These are phyloP conservation scores for Saguinus midas DNA, from an alignment of 2,113 vertebrate species.

Conservation along the genomic window DNA sequence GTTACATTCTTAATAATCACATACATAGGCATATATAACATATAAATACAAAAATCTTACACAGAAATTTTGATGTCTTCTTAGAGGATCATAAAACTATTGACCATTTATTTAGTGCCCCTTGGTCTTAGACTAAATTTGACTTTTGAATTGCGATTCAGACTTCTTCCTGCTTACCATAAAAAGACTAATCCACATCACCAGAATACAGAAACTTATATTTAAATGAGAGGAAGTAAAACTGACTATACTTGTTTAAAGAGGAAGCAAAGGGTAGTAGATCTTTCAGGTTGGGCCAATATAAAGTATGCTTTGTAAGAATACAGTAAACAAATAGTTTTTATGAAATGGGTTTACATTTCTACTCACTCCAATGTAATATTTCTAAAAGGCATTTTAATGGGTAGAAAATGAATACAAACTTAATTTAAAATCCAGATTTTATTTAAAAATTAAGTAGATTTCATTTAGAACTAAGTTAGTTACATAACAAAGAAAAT, in stretches of 20 bases:
- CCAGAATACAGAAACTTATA: background rate
- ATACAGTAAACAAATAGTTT: background rate
- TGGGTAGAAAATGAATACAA: background rate
- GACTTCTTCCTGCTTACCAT: background rate
- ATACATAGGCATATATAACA: background rate
- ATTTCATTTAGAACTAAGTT: background rate
- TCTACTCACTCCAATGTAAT: background rate
- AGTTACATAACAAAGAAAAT: background rate
- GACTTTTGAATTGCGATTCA: background rate
- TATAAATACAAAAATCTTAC: background rate
- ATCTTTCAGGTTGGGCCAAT: background rate
- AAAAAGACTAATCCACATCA: background rate
- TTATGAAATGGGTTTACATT: background rate
- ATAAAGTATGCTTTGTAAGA: background rate
- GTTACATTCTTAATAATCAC: background rate
- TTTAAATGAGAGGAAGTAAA: background rate
- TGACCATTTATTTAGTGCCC: background rate
- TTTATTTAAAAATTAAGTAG: background rate
- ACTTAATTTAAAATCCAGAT: background rate
- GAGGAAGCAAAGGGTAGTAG: background rate
- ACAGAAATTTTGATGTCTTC: background rate
- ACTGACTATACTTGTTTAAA: background rate
- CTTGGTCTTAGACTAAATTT: background rate
- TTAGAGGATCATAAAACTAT: background rate
- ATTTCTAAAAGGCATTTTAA: background rate